Base-by-base conservation (phyloP, 2,113 vertebrate genomes). In the Myrmecophaga tridactyla region DNA sequence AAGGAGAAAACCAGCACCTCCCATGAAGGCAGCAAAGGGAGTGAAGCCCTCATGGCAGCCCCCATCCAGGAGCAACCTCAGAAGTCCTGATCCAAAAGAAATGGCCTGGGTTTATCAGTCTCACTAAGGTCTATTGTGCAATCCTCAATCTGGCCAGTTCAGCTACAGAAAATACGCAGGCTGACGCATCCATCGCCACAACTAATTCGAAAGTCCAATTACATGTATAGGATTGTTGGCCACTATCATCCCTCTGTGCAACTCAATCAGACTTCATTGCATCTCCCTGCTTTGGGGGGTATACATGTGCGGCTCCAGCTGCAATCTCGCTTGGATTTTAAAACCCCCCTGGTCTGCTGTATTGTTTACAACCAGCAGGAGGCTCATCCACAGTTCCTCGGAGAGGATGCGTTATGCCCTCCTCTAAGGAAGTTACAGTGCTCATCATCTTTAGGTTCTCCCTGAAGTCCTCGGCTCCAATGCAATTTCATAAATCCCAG, bases 361-460 rank as follows among this genome's bases (percentile, higher is more conserved):
- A 89, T 80, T 97, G 86, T 97, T 97, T 96, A 97, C 72, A 95
- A 46, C 90, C 58, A 91, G 46, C 73, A 89, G 41, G 78, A 95
- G 96, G 58, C 65, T 91, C 83, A 15, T 78, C 70, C 78, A 69
- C 4, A 6, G 53, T 75, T 29, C 65, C 92, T 72, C 41, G 76
- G 72, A 93, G 72, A 96, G 65, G 53, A 92, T 88, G 80, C 41
- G 21, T 85, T n/a, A 83, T 96, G 90, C 96, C 56, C 84, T 96
- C 93, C 95, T 69, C 63, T 72, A 41, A 75, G 86, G 69, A 91
- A 95, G 90, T 91, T 80, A 86, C 3, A 12, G 80, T 1, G 7
- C 36, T 36, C 41, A 56, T 34, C 72, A 53, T 70, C 39, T 70
- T 75, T 13, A 21, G 13, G 43, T 10, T 90, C 63, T 73, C 88